Base-by-base conservation (phyloP, 2,888 invertebrate species). In the Andrena minutula region DNA sequence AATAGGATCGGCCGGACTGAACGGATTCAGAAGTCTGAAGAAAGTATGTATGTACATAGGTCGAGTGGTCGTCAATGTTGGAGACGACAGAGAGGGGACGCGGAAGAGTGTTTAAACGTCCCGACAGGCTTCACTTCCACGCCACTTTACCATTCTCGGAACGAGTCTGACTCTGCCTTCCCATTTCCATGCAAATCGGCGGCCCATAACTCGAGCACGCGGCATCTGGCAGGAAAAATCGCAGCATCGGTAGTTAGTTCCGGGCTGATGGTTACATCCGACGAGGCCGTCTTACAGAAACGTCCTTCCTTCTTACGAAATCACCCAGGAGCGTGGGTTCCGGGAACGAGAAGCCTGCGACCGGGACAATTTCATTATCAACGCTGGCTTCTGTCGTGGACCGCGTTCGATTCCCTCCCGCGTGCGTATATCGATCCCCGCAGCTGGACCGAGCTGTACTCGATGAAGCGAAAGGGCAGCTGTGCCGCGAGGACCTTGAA, bases 201-300 rank as follows among this genome's bases (percentile, higher is more conserved):
- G 63, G 81, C 78, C 70, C 90, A 92, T 92, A 92, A 92, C 89
- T 92, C 86, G 86, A 20, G 85, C 84, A 64, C 84, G 86, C 89
- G 90, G 91, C 89, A 90, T 90, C 89, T 87, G 77, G 86, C 56
- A n/a, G 84, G 78, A 91, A 91, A 91, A 91, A 91, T 90, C 89
- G 88, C 88, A 88, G 90, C 91, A 92, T 91, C 92, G 90, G 92
- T 92, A 93, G 93, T 93, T 93, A 93, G 93, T 93, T 93, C 93
- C 93, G 90, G 89, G 84, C 88, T 82, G 90, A 82, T 80, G 91
- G 86, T 79, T 88, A 87, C 90, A 87, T 83, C 88, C 90, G 90
- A 91, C 90, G 91, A 91, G 90, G 78, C 79, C 78, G 89, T 16
- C 53, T 53, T 23, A 26, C 35, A 10, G 20, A 12, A 41, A 12